Evolutionary conservation across 2,797 vertebrate genomes (phyloP), one percentile per base, ranked within the genome.

Genomic region (Enteromius treurensis): DNA sequence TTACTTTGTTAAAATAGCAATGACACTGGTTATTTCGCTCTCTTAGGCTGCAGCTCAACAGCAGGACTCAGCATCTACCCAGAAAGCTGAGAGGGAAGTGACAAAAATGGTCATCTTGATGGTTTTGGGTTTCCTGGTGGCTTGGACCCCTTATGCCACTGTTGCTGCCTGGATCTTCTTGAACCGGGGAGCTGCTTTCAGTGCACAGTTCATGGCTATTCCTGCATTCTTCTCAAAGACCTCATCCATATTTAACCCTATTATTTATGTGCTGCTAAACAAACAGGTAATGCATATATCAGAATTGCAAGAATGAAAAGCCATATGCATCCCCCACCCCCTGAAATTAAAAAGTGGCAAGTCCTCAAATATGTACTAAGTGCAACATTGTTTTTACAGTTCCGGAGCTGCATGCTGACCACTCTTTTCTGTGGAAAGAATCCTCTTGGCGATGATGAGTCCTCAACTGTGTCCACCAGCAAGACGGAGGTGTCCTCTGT

Each of bases 201-300:
- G 94, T 47, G 90, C 96, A 11, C 83, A 93, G 82, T 87, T 95
- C 34, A 95, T 96, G 92, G 93, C 95, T 49, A 15, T 95, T 79
- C 96, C 97, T 17, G 91, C 95, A 85, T 96, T 97, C 91, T 96
- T 96, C 91, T 95, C 95, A 79, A 96, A 97, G 91, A 96, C 93
- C 86, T 91, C 96, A 62, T 93, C 95, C 0, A 47, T 96, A 88
- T 96, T 94, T 86, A 97, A 96, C 85, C 94, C 96, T 1, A 34
- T 89, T 49, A 89, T 89, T 45, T 89, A 89, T 42, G 85, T 89
- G 74, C 74, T 87, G 13, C 86, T 89, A 89, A 96, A 97, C 90
- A 97, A 77, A 45, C 75, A 77, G 75, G 75, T 77, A 17, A 64
- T 23, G 19, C n/a, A 45, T 29, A 42, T 21, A 74, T 55, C 29